Evolutionary conservation across 2,888 invertebrate genomes (phyloP), one percentile per base, ranked within the genome.

Genomic region (Leucozona laternaria): DNA sequence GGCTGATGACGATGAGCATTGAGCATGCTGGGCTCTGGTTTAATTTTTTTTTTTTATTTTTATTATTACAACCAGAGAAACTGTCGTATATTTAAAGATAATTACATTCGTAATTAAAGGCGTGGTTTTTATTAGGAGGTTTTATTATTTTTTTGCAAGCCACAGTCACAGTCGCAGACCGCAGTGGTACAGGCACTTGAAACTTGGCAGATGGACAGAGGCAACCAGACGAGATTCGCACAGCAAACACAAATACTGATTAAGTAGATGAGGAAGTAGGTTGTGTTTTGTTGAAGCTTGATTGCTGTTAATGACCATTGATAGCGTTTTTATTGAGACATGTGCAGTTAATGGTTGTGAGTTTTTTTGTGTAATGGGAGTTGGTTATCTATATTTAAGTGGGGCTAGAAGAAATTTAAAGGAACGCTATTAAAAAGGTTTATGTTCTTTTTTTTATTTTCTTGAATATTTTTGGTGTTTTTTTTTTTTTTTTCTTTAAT

Each of bases 71-170:
- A 85, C 72, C 72, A 45, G 34, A 68, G 62, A 68, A 28, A 82
- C 73, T 86, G 86, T 82, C 78, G 72, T 66, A 73, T 78, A 73
- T 78, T 75, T 73, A 75, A 70, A 73, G 78, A 75, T 86, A 86
- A 86, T 86, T 86, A 82, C 86, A 71, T 45, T 82, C 58, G 86
- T 57, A 86, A 86, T 86, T 86, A 86, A 85, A 80, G 75, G 82
- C 73, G 13, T 22, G 62, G 78, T 82, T 86, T 82, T 81, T 80
- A 80, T 85, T 84, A 66, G 60, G 28, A 31, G 10, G 7, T 45
- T 64, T 64, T 45, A 17, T 40, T 64, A 45, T 64, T 53, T 79
- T 43, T 62, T 62, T 73, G 75, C 58, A 50, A 17, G 20, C 57
- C 57, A 68, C 55, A 50, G 11, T 25, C 6, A 13, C 53, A 22